These are phyloP conservation scores for Paraescarpia echinospica DNA, from an alignment of 1,140 invertebrate species.

Conservation along the genomic window DNA sequence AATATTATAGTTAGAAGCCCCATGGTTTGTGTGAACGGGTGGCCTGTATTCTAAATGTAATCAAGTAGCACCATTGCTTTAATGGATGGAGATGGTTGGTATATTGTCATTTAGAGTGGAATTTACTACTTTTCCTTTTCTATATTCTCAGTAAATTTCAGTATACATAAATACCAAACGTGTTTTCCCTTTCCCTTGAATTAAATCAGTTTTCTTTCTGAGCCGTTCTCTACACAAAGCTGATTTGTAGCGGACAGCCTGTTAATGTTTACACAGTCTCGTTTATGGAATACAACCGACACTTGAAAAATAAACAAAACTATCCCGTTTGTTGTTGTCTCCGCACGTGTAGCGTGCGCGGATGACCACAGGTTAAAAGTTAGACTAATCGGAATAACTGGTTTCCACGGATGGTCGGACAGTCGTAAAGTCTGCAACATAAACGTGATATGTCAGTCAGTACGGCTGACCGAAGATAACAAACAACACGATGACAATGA, in stretches of 20 bases:
- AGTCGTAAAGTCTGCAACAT: neutral
- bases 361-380: neutral
- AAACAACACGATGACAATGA: neutral
- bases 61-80: neutral
- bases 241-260: neutral
- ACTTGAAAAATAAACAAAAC: neutral
- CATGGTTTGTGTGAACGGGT: neutral
- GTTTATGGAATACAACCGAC: neutral
- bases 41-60: neutral
- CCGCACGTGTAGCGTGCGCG: neutral
- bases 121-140: no score
- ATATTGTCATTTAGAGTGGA: no score
- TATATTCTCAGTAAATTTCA: no score
- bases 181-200: no score
- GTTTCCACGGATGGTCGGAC: neutral
- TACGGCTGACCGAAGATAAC: neutral
- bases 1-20: neutral
- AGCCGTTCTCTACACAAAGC: neutral
- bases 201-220: no score
- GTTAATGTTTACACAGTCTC: neutral
- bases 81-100: neutral
- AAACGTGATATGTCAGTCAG: neutral
- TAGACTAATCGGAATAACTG: slow-evolving; percentile 1
- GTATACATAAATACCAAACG: no score
- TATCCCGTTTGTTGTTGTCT: neutral